Evolutionary conservation across 2,888 invertebrate species (phyloP), one percentile per base, ranked within the genome.

Genomic region (Drosophila merina): DNA sequence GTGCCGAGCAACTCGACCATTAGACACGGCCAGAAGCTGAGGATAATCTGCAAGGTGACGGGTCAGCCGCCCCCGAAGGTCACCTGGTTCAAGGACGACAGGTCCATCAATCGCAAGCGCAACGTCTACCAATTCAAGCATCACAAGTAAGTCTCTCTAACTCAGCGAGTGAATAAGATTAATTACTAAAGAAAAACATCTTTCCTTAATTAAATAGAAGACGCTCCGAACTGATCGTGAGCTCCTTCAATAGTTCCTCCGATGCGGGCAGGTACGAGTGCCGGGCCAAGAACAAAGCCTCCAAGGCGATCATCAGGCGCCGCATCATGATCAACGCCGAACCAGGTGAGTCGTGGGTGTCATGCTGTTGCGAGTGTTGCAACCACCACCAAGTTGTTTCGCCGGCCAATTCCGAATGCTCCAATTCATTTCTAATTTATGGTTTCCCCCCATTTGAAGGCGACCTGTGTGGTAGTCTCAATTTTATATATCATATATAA

Each of bases 191-290:
- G 20, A 20, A 20, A 1, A 20, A 20, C 1, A 20, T 20, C 2
- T 20, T 20, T 20, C 20, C 20, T 20, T 20, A 20, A 6, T 2
- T 92, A 91, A 77, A 68, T 64, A 97, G 96, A 93, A 95, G 95
- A 93, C 95, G 95, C 94, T 96, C 96, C 93, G 95, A 95, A 92
- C 93, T 97, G 92, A 94, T 95, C 91, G 95, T 97, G 93, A 94
- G 94, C 90, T 94, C 95, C 90, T 95, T 95, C 88, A 94, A 94
- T 89, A 93, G 93, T 86, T 94, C 95, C 91, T 94, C 95, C 91
- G 96, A 96, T 93, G 93, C 94, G 82, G 97, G 96, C 89, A 93
- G 93, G 89, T 97, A 97, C 93, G 96, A 96, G 92, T 97, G 97
- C 92, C 93, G 95, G 88, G 96, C 96, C 75, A 95, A 94, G 90